These are phyloP conservation scores for Mixornis gularis DNA, from an alignment of 2,113 vertebrate species.

Conservation along the genomic window DNA sequence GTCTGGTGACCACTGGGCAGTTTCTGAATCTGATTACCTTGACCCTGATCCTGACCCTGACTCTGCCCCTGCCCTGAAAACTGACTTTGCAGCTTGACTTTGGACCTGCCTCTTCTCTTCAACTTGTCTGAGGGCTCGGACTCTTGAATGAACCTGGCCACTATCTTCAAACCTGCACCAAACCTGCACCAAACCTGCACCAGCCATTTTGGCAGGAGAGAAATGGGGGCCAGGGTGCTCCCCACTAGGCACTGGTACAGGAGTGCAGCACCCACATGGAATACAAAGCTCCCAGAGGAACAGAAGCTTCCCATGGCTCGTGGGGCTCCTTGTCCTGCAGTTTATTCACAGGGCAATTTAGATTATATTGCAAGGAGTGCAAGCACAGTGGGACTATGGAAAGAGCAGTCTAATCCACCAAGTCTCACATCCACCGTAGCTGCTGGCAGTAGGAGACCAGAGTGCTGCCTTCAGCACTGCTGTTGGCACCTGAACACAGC, in stretches of 20 bases:
- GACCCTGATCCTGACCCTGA: not conserved
- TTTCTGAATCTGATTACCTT: not conserved
- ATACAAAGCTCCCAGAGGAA: not conserved
- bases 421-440: not conserved
- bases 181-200: not conserved
- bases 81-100: not conserved
- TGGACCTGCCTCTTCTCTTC: not conserved
- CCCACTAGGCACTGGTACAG: not conserved
- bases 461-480: rapidly evolving
- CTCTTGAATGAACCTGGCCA: not conserved
- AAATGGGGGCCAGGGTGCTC: not conserved
- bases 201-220: not conserved
- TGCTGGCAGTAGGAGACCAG: not conserved
- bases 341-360: not conserved
- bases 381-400: rapidly evolving
- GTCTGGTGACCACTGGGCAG: not conserved
- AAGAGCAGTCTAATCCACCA: not conserved
- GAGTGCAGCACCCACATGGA: rapidly evolving
- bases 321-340: not conserved
- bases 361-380: not conserved
- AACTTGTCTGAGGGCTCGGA: not conserved
- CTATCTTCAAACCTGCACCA: not conserved
- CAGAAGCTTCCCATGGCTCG: not conserved
- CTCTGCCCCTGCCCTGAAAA: not conserved
- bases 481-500: not conserved